Percentiles rank a stretch among this genome's conserved stretches.
Evolutionary conservation across 2,797 vertebrate genomes (phyloP).

Genomic region (Salmo trutta): DNA sequence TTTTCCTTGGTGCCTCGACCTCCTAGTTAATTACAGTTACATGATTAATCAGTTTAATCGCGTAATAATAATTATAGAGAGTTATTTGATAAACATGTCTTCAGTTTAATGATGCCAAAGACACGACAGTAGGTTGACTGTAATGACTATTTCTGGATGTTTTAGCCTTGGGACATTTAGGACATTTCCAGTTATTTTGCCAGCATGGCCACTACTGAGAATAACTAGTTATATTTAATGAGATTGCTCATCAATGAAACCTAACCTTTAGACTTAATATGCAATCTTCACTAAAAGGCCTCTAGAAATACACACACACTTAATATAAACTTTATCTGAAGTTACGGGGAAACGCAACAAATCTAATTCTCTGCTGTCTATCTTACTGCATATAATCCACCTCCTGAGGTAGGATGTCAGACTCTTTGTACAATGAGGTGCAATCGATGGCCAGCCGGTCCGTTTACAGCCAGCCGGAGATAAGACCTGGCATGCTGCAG

Average conservation of each 20-base stretch:
- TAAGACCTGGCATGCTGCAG: conserved; percentile 23
- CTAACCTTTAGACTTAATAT: neutral
- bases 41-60: too few relatives aligned
- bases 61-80: too few relatives aligned
- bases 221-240: neutral
- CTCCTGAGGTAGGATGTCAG: conserved; percentile 57
- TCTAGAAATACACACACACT: neutral
- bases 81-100: too few relatives aligned
- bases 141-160: neutral
- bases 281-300: neutral
- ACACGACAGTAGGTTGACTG: neutral
- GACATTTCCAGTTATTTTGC: neutral
- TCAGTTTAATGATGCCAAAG: too few relatives aligned
- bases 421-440: conserved; percentile 41
- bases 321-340: conserved; percentile 22
- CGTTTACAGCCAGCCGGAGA: conserved; percentile 32
- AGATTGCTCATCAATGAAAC: neutral
- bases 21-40: too few relatives aligned
- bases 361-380: conserved; percentile 40
- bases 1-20: too few relatives aligned
- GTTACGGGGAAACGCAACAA: conserved; percentile 41
- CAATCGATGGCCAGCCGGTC: conserved; percentile 52
- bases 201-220: neutral
- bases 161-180: neutral
- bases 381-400: conserved; percentile 49